phyloP scores from a whole-genome alignment of 1,140 invertebrate genomes.

The Drosophila elegans region DNA sequence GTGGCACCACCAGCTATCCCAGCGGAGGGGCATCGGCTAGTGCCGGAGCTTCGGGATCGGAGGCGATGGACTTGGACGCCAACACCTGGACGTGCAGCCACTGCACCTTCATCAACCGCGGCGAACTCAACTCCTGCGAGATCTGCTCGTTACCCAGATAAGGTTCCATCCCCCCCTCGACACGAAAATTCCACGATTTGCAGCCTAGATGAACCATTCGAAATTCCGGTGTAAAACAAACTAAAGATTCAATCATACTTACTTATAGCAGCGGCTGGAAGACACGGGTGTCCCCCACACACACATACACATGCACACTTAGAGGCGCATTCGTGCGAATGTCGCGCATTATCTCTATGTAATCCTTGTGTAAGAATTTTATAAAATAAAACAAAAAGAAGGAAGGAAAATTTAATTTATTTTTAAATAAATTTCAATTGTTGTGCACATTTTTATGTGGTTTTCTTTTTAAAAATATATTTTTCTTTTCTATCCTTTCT shows the following conservation, averaged over 20 bases:
- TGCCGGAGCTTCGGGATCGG: conserved; percentile 49
- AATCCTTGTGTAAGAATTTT: conserved; percentile 74
- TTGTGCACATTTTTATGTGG: conserved; percentile 45
- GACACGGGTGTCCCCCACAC: conserved; percentile 34
- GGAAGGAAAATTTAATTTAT: conserved; percentile 60
- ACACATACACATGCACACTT: conserved; percentile 26
- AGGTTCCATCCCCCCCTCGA: conserved; percentile 13
- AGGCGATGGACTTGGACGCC: conserved; percentile 71
- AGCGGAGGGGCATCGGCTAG: conserved; percentile 47
- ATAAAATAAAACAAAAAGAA: conserved; percentile 56
- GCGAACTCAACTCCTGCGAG: conserved; percentile 91
- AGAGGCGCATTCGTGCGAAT: conserved; percentile 32
- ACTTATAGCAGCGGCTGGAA: conserved; percentile 50
- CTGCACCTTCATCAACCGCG: conserved; percentile 96
- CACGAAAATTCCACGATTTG: conserved; percentile 30
- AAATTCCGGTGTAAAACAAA: conserved; percentile 73
- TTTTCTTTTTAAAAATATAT: not conserved
- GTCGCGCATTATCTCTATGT: conserved; percentile 57
- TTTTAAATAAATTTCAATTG: conserved; percentile 74
- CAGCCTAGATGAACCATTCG: conserved; percentile 36
- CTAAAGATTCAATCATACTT: conserved; percentile 78
- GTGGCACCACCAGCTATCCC: conserved; percentile 74
- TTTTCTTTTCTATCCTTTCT: too few relatives aligned
- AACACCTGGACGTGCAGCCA: conserved; percentile 94
- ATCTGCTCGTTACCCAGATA: conserved; percentile 95